Conservation (phyloP, 2,113 vertebrate species). For the Myrmecophaga tridactyla region DNA sequence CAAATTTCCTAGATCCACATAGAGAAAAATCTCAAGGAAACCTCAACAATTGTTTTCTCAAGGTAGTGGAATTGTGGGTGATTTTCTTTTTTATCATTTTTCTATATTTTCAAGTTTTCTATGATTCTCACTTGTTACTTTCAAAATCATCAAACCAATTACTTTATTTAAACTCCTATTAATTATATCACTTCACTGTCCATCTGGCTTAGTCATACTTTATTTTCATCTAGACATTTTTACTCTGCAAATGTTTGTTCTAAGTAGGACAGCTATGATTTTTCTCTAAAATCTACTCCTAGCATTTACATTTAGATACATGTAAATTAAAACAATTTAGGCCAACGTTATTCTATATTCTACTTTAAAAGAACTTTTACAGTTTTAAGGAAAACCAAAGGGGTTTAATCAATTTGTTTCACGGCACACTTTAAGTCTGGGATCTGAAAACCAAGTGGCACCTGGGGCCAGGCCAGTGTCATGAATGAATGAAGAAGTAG, state of each 20-base stretch:
- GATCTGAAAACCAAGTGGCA: background rate
- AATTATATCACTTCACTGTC: conserved; percentile 56
- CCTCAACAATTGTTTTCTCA: conserved; percentile 17
- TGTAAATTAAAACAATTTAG: conserved; percentile 73
- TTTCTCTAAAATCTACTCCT: conserved; percentile 62
- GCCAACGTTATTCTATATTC: conserved; percentile 65
- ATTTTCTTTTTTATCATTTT: conserved; percentile 1
- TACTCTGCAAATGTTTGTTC: conserved; percentile 71
- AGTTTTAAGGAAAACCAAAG: conserved; percentile 42
- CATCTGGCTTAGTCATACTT: conserved; percentile 73
- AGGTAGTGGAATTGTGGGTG: background rate
- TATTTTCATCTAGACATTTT: conserved; percentile 74
- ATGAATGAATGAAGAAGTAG: background rate
- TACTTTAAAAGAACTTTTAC: conserved; percentile 64
- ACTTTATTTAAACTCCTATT: conserved; percentile 69
- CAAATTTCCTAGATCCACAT: background rate
- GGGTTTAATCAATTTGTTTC: conserved; percentile 22
- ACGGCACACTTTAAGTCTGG: background rate
- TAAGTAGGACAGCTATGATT: conserved; percentile 69
- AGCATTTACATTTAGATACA: conserved; percentile 75
- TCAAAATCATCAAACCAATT: conserved; percentile 56
- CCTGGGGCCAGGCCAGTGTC: background rate
- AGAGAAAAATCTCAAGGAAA: background rate
- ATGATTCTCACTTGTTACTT: conserved; percentile 32
- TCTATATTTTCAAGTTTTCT: conserved; percentile 57